A percentile compares a stretch with the other conserved stretches of the same genome.
Evolutionary conservation across 1,140 invertebrate species (phyloP).

Genomic region (Drosophila tani): DNA sequence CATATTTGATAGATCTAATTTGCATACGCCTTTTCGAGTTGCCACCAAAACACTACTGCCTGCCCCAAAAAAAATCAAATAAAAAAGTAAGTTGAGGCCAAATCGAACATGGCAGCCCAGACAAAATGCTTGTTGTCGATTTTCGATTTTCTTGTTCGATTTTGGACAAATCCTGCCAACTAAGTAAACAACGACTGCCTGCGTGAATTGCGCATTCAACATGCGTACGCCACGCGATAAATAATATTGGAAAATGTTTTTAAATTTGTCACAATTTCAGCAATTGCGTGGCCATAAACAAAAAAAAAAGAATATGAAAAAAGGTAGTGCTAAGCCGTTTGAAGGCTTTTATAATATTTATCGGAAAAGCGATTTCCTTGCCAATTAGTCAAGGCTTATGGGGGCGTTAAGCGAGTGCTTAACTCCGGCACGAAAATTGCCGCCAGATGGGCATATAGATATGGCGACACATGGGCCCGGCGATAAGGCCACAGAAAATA

Average conservation of each 20-base stretch:
- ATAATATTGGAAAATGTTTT: constrained; percentile 60
- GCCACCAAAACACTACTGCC: constrained; percentile 29
- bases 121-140: constrained; percentile 71
- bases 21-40: constrained; percentile 14
- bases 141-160: constrained; percentile 45
- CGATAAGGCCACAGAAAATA: constrained; percentile 57
- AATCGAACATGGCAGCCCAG: constrained; percentile 68
- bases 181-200: constrained; percentile 35
- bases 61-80: not conserved
- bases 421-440: constrained; percentile 50
- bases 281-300: constrained; percentile 52
- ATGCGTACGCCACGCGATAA: constrained; percentile 67
- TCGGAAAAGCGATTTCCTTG: constrained; percentile 65
- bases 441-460: constrained; percentile 70
- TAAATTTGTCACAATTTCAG: constrained; percentile 63
- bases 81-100: constrained; percentile 56
- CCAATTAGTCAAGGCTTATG: constrained; percentile 80
- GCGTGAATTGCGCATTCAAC: constrained; percentile 69
- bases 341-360: constrained; percentile 50
- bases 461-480: constrained; percentile 45
- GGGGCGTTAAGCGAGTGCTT: constrained; percentile 57
- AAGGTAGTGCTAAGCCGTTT: constrained; percentile 1
- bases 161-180: constrained; percentile 35
- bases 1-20: constrained; percentile 22
- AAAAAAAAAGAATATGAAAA: not conserved